phyloP scores from a whole-genome alignment of 2,113 vertebrate species.

The Tenrec ecaudatus region DNA sequence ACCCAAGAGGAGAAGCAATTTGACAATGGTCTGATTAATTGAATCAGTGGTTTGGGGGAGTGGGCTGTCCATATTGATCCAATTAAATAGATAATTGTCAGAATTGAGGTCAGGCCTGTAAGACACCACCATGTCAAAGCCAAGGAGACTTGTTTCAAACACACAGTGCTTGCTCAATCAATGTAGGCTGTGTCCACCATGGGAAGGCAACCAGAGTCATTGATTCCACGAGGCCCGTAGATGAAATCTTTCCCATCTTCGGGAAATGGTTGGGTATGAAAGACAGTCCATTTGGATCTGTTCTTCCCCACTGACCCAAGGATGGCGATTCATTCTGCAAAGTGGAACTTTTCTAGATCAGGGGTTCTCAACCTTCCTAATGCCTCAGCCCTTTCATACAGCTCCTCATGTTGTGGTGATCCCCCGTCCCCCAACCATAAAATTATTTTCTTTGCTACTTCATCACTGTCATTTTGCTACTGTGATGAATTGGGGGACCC shows the following conservation, averaged over 20 bases:
- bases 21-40: slow-evolving; percentile 81
- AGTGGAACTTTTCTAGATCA: slow-evolving; percentile 47
- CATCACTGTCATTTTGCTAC: too few relatives aligned
- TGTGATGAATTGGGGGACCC: too few relatives aligned
- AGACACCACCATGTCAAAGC: slow-evolving; percentile 74
- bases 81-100: slow-evolving; percentile 84
- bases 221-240: slow-evolving; percentile 13
- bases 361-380: neutral
- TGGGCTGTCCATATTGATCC: slow-evolving; percentile 82
- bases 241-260: neutral
- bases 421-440: too few relatives aligned
- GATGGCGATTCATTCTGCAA: slow-evolving; percentile 37
- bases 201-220: slow-evolving; percentile 67
- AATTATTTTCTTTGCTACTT: too few relatives aligned
- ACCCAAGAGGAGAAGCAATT: slow-evolving; percentile 71
- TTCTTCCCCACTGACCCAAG: neutral
- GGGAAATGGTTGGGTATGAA: slow-evolving; percentile 12
- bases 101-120: slow-evolving; percentile 80
- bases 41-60: slow-evolving; percentile 79
- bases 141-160: slow-evolving; percentile 80
- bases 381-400: too few relatives aligned
- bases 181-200: slow-evolving; percentile 31
- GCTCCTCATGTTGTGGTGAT: too few relatives aligned
- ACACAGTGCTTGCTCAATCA: slow-evolving; percentile 64
- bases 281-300: slow-evolving; percentile 44